phyloP scores from a whole-genome alignment of 2,113 vertebrate genomes.

The Mixornis gularis region DNA sequence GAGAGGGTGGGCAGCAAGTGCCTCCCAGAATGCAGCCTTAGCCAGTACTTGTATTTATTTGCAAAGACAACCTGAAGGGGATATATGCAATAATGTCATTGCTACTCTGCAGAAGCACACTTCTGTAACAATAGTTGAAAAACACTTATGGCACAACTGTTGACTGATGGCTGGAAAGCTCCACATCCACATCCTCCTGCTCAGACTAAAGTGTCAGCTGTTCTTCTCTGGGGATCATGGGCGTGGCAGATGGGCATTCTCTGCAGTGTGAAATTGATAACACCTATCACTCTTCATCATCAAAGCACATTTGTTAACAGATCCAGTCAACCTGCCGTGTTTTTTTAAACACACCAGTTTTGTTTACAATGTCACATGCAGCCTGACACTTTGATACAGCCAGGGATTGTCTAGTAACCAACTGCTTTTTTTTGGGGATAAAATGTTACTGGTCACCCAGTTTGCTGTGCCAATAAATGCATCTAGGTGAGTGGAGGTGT shows the following conservation, averaged over 20 bases:
- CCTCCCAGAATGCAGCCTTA: neutral
- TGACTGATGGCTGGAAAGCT: neutral
- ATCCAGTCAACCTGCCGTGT: neutral
- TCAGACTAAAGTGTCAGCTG: neutral
- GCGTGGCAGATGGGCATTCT: neutral
- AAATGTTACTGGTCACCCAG: neutral
- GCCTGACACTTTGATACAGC: neutral
- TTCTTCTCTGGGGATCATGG: neutral
- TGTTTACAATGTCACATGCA: neutral
- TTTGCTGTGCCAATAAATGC: neutral
- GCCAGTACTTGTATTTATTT: neutral
- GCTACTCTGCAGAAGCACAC: slow-evolving; percentile 33
- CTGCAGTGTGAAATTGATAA: neutral
- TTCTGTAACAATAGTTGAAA: neutral
- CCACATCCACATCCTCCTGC: neutral
- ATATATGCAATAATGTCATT: slow-evolving; percentile 3
- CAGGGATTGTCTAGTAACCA: neutral
- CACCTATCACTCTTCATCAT: neutral
- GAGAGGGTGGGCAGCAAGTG: neutral
- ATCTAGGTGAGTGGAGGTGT: neutral
- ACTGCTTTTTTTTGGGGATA: neutral
- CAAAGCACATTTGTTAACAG: neutral
- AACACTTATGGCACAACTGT: neutral
- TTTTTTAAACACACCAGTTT: neutral
- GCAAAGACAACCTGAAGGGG: slow-evolving; percentile 11